phyloP scores from a whole-genome alignment of 2,113 vertebrate genomes.

The Psilopogon haemacephalus region DNA sequence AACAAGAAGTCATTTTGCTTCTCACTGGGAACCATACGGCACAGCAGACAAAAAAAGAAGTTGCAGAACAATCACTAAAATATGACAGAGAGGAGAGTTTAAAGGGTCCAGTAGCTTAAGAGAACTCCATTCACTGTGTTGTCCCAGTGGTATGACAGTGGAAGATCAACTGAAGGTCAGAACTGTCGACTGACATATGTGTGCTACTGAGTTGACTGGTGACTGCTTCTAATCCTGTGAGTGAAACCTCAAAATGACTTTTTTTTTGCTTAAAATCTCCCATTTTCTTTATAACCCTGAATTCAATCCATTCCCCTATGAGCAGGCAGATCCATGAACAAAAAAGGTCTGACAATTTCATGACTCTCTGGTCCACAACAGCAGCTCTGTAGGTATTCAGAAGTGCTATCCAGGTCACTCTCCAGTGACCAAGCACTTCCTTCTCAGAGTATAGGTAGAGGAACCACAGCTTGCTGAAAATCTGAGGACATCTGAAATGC shows the following conservation, averaged over 20 bases:
- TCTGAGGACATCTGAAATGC: neutral
- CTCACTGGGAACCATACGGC: neutral
- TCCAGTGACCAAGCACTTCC: rapidly evolving
- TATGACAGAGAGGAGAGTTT: neutral
- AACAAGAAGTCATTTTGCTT: neutral
- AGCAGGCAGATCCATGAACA: neutral
- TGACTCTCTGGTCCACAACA: neutral
- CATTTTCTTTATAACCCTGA: neutral
- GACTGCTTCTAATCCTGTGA: neutral
- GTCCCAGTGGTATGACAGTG: neutral
- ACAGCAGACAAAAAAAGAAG: neutral
- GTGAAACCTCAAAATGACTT: neutral
- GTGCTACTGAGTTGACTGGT: neutral
- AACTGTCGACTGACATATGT: neutral
- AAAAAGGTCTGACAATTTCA: neutral
- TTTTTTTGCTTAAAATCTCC: neutral
- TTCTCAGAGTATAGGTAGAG: neutral
- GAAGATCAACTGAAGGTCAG: neutral
- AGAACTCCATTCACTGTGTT: neutral
- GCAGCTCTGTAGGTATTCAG: neutral
- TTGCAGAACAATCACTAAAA: neutral
- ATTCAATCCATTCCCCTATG: neutral
- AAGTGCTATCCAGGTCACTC: neutral
- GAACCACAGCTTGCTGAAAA: neutral
- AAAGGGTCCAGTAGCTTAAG: neutral